These are phyloP conservation scores for Trichonephila clavipes DNA, from an alignment of 1,140 invertebrate species.

Conservation along the genomic window DNA sequence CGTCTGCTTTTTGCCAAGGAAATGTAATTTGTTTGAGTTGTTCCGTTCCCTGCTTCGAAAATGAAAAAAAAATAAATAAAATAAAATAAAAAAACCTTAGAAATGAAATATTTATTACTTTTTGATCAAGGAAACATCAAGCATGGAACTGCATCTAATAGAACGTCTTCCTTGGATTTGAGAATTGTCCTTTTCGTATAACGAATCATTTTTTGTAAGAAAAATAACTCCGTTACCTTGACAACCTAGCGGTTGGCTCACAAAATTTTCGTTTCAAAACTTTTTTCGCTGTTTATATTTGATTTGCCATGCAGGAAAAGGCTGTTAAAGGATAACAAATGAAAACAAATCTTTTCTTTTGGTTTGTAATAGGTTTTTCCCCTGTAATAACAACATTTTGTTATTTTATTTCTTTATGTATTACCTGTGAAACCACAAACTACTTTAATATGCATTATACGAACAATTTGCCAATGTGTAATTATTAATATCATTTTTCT, in stretches of 20 bases:
- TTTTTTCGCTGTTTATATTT: conserved; percentile 66
- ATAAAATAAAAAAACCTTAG: background rate
- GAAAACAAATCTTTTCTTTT: conserved; percentile 40
- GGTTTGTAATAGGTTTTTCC: conserved; percentile 41
- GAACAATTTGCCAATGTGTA: too few relatives aligned
- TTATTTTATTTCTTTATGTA: background rate
- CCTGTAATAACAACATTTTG: background rate
- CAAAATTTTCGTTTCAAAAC: conserved; percentile 44
- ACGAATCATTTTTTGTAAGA: conserved; percentile 41
- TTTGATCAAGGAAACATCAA: conserved; percentile 69
- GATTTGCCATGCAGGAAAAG: conserved; percentile 58
- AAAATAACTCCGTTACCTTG: conserved; percentile 56
- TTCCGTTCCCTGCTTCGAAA: conserved; percentile 35
- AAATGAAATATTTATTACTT: conserved; percentile 73
- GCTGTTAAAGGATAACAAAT: conserved; percentile 1
- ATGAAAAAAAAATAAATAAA: conserved; percentile 15
- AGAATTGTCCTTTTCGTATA: conserved; percentile 46
- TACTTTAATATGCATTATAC: too few relatives aligned
- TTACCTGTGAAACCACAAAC: too few relatives aligned
- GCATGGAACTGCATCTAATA: conserved; percentile 47
- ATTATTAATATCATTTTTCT: too few relatives aligned
- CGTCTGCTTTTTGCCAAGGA: conserved; percentile 31
- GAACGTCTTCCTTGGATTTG: conserved; percentile 60
- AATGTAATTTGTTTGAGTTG: conserved; percentile 64
- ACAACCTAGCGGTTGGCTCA: conserved; percentile 43